A percentile compares a stretch with the other conserved stretches of the same genome.
Conservation (phyloP, 1,140 invertebrate genomes). For the Drosophila kepulauana region DNA sequence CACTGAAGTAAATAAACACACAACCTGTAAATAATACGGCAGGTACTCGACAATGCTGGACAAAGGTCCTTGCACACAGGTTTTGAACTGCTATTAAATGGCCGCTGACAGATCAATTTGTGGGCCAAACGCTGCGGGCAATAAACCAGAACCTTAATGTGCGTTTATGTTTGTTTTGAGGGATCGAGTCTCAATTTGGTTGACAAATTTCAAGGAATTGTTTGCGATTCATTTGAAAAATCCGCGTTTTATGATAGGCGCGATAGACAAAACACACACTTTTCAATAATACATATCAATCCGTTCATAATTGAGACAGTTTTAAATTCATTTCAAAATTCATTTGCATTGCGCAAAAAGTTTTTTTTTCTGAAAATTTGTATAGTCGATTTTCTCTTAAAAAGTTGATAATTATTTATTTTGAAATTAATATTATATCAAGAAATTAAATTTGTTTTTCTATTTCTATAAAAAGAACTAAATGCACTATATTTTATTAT, state of each 20-base stretch:
- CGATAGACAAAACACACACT: conserved; percentile 48
- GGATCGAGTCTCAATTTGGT: conserved; percentile 44
- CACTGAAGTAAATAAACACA: conserved; percentile 59
- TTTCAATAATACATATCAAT: background rate
- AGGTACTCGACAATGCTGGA: conserved; percentile 16
- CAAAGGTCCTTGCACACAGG: conserved; percentile 42
- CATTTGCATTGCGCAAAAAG: no score
- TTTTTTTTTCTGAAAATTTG: no score
- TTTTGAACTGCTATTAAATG: conserved; percentile 53
- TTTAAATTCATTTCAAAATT: background rate
- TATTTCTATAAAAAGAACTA: background rate
- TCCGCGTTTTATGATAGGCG: conserved; percentile 71
- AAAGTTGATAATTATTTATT: no score
- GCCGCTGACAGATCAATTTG: conserved; percentile 76
- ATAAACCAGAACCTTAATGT: conserved; percentile 24
- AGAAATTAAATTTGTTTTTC: background rate
- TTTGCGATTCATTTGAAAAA: conserved; percentile 52
- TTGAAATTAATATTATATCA: no score
- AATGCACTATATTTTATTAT: background rate
- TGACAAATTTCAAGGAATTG: conserved; percentile 57
- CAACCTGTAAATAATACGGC: conserved; percentile 1
- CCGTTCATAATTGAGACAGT: conserved; percentile 6
- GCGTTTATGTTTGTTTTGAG: conserved; percentile 31
- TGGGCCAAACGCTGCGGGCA: conserved; percentile 34
- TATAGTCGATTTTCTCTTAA: no score